Evolutionary conservation across 2,888 invertebrate genomes (phyloP).

Genomic region (Pseudococcus longispinus): DNA sequence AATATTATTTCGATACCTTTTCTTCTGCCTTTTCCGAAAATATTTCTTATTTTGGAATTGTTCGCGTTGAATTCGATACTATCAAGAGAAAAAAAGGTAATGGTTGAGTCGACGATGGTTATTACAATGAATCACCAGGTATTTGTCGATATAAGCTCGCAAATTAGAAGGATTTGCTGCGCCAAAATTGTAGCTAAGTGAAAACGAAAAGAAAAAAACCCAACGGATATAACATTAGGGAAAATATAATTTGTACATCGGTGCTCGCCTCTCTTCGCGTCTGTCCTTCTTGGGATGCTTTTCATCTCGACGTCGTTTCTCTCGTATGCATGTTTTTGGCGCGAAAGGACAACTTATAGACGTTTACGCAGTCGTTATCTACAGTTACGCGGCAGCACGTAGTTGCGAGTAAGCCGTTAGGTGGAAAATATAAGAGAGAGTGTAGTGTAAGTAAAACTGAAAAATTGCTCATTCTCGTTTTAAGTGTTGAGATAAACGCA

Average conservation of each 20-base stretch:
- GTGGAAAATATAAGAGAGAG: slow-evolving; percentile 42
- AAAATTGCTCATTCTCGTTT: slow-evolving; percentile 46
- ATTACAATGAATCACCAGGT: slow-evolving; percentile 26
- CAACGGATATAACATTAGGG: not conserved
- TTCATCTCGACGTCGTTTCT: not conserved
- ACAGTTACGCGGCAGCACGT: slow-evolving; percentile 9
- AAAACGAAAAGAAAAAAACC: not conserved
- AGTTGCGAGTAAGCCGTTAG: slow-evolving; percentile 38
- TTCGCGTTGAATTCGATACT: not conserved
- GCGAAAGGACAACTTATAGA: slow-evolving; percentile 42
- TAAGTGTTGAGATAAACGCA: slow-evolving; percentile 45
- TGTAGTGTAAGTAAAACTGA: slow-evolving; percentile 31
- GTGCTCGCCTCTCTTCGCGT: not conserved
- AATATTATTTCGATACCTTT: not conserved
- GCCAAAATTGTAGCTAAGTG: not conserved
- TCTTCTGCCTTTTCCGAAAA: not conserved
- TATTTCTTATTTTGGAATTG: not conserved
- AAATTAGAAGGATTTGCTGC: slow-evolving; percentile 15
- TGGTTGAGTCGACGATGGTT: not conserved
- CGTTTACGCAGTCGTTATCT: slow-evolving; percentile 35
- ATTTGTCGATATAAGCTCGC: slow-evolving; percentile 32
- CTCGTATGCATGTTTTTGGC: slow-evolving; percentile 20
- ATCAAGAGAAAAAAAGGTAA: not conserved
- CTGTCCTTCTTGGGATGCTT: not conserved
- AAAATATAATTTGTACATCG: slow-evolving; percentile 15